Conservation (phyloP, 2,888 invertebrate genomes). For the Andrena flavipes region DNA sequence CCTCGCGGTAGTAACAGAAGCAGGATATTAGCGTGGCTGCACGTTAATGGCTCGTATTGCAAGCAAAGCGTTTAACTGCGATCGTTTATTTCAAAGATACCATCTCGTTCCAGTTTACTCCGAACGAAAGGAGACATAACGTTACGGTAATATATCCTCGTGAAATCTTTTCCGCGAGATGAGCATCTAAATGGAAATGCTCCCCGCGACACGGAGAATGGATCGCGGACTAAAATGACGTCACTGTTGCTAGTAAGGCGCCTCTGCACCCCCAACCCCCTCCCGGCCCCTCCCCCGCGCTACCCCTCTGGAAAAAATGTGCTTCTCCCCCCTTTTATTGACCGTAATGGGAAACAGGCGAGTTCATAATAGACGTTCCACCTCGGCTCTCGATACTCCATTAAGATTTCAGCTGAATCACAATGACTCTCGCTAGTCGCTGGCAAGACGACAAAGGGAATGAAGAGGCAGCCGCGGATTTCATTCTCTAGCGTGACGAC, state of each 20-base stretch:
- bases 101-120: slow-evolving; percentile 37
- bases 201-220: slow-evolving; percentile 36
- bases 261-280: not conserved
- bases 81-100: slow-evolving; percentile 58
- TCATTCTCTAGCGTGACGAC: slow-evolving; percentile 58
- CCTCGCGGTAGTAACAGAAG: not conserved
- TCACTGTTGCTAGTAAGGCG: slow-evolving; percentile 31
- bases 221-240: slow-evolving; percentile 51
- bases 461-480: slow-evolving; percentile 51
- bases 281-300: not conserved
- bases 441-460: slow-evolving; percentile 34
- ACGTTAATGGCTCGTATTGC: slow-evolving; percentile 53
- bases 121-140: slow-evolving; percentile 54
- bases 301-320: slow-evolving; percentile 15
- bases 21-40: slow-evolving; percentile 56
- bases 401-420: slow-evolving; percentile 74
- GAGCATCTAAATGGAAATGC: slow-evolving; percentile 64
- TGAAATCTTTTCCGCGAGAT: slow-evolving; percentile 61
- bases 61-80: slow-evolving; percentile 54
- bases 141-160: slow-evolving; percentile 50
- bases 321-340: slow-evolving; percentile 57
- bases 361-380: slow-evolving; percentile 59
- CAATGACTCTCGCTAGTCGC: slow-evolving; percentile 58
- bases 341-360: slow-evolving; percentile 55
- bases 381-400: slow-evolving; percentile 66